phyloP scores from a whole-genome alignment of 2,888 invertebrate genomes.

The Synanthedon myopaeformis region DNA sequence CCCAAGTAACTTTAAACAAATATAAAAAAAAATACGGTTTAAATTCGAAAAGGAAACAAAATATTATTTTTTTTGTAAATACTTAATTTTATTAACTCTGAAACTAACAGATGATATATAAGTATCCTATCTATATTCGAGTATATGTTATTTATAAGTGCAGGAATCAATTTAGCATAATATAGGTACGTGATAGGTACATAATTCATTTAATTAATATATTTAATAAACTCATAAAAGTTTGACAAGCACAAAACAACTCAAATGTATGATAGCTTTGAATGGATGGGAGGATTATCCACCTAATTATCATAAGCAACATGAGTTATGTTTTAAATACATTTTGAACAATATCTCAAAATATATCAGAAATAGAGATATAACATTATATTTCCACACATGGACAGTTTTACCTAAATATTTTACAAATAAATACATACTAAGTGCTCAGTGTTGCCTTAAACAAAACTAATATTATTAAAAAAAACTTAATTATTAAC shows the following conservation, averaged over 20 bases:
- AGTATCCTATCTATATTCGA: slow-evolving; percentile 68
- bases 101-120: slow-evolving; percentile 68
- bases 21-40: background rate
- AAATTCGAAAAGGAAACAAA: slow-evolving; percentile 26
- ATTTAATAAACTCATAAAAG: background rate
- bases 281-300: no score
- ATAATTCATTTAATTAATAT: no score
- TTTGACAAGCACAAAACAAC: background rate
- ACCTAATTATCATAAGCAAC: no score
- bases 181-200: background rate
- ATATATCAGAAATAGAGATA: no score
- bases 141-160: slow-evolving; percentile 58
- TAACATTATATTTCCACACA: no score
- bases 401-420: no score
- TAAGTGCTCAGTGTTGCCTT: no score
- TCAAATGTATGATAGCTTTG: background rate
- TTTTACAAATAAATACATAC: no score
- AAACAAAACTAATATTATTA: no score
- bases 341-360: no score
- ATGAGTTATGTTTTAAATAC: no score
- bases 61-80: slow-evolving; percentile 48
- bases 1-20: background rate
- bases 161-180: slow-evolving; percentile 62
- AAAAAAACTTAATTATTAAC: no score
- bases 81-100: slow-evolving; percentile 69